Evolutionary conservation across 1,140 invertebrate species (phyloP), one percentile per base, ranked within the genome.

Genomic region (Drosophila fuyamai): DNA sequence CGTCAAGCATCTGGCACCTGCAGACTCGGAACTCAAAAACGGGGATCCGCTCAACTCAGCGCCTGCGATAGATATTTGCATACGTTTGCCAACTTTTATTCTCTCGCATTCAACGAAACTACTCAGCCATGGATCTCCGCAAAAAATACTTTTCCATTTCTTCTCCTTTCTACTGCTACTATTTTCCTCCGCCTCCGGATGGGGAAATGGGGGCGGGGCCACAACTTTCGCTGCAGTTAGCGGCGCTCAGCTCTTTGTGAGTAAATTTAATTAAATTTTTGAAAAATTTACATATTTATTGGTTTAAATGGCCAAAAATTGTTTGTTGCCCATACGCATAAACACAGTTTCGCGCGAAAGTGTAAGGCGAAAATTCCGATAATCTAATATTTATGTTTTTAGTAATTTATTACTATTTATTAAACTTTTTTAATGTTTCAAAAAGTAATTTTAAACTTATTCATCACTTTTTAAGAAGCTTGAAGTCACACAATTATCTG

Each of bases 271-370:
- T 88, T 88, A 86, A 88, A 89, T 88, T 88, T 88, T 80, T 89
- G 84, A 88, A 88, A 88, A 88, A 88, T 88, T 88, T 88, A 88
- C 83, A 88, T 88, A 88, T 88, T 88, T 88, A 88, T 88, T 88
- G 83, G 83, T 70, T 88, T 83, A 88, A 88, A 89, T 88, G 79
- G 84, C 84, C 84, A 88, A 83, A 66, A 77, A 62, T 50, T 72
- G 56, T 40, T 47, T 23, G 51, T 35, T 50, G 36, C 16, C 41
- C 51, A 71, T 36, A 57, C 44, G 65, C 51, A 46, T 32, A 12
- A 32, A 2, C 8, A 66, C 36, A 35, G 46, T 53, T 12, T 9
- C 36, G 1, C 32, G 43, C 61, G 9, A 36, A 43, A 50, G 2
- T 67, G 2, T 36, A 51, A 36, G 1, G 14, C 23, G 3, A 6